These are phyloP conservation scores for Tryphoninae sp. DNA, from an alignment of 2,888 invertebrate species.

Conservation along the genomic window DNA sequence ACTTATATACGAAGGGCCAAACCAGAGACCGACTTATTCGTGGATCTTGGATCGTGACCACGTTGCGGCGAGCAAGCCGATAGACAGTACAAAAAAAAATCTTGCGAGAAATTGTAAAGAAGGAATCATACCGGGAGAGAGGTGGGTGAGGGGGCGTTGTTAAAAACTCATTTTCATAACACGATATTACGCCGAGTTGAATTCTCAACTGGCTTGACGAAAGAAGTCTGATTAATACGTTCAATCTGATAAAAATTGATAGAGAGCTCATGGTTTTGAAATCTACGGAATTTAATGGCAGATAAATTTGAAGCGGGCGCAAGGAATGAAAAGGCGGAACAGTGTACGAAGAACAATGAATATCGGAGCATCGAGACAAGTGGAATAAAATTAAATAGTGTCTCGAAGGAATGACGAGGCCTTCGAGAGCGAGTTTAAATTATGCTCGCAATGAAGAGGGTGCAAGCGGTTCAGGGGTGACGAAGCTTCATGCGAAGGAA, in stretches of 20 bases:
- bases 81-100: constrained; percentile 12
- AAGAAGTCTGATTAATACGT: not conserved
- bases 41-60: constrained; percentile 39
- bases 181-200: too few relatives aligned
- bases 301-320: not conserved
- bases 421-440: constrained; percentile 71
- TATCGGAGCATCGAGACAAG: not conserved
- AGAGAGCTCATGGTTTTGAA: too few relatives aligned
- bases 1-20: constrained; percentile 19
- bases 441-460: constrained; percentile 69
- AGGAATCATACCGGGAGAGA: not conserved
- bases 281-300: too few relatives aligned
- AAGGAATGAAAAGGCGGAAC: not conserved
- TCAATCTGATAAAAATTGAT: too few relatives aligned
- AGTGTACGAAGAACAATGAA: not conserved
- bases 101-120: not conserved
- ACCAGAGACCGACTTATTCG: constrained; percentile 48
- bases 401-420: constrained; percentile 39
- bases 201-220: not conserved
- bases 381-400: not conserved
- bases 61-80: constrained; percentile 14
- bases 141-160: too few relatives aligned
- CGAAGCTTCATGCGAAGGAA: constrained; percentile 60
- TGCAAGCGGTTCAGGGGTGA: constrained; percentile 22
- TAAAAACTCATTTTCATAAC: too few relatives aligned